Conservation (phyloP, 2,888 invertebrate genomes). For the Neoascia interrupta region DNA sequence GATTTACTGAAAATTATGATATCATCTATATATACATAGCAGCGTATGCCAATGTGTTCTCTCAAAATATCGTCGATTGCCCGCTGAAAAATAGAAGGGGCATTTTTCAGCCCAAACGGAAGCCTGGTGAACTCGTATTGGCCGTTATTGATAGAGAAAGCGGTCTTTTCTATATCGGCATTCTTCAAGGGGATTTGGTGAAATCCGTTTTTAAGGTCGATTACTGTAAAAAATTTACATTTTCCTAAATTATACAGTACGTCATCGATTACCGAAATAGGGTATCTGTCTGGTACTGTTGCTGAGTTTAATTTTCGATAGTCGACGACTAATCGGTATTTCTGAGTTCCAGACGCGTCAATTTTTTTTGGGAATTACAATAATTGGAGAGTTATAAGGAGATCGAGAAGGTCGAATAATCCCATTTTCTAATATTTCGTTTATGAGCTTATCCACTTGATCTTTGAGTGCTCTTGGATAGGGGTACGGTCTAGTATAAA, state of each 20-base stretch:
- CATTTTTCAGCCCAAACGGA: constrained; percentile 45
- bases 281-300: constrained; percentile 13
- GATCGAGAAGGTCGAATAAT: constrained; percentile 1
- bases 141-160: constrained; percentile 40
- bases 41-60: constrained; percentile 31
- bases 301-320: constrained; percentile 30
- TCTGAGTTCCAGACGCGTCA: constrained; percentile 29
- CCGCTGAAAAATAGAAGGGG: constrained; percentile 55
- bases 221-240: not conserved
- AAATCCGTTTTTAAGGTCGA: not conserved
- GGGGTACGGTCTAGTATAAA: too few species aligned
- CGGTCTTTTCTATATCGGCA: constrained; percentile 44
- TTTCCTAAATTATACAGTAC: constrained; percentile 13
- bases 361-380: constrained; percentile 1
- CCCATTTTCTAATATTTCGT: constrained; percentile 19
- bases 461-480: constrained; percentile 31
- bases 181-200: not conserved
- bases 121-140: constrained; percentile 50
- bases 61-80: constrained; percentile 49
- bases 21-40: constrained; percentile 52
- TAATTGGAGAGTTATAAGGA: constrained; percentile 35
- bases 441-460: constrained; percentile 40
- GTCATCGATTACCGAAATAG: constrained; percentile 19
- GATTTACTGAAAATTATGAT: constrained; percentile 48
- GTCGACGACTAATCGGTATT: constrained; percentile 40